Evolutionary conservation across 2,113 vertebrate genomes (phyloP).

Genomic region (Symphodus melops): DNA sequence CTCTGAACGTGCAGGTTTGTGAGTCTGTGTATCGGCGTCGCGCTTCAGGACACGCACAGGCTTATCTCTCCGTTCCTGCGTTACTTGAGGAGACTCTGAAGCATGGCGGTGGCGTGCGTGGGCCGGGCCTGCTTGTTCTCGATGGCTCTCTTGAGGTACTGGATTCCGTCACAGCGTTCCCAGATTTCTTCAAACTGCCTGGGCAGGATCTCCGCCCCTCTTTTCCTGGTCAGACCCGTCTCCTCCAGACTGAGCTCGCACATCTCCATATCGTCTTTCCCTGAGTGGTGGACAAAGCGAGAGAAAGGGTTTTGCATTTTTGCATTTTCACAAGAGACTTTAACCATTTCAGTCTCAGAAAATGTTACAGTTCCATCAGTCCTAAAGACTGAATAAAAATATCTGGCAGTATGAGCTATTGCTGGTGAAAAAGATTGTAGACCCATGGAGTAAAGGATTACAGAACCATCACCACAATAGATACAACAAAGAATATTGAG

Average conservation of each 20-base stretch:
- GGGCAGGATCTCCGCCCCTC: slow-evolving; percentile 94
- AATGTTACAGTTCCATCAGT: too few relatives aligned
- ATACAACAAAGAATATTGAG: too few relatives aligned
- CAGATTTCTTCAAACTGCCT: slow-evolving; percentile 98
- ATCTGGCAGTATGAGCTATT: too few relatives aligned
- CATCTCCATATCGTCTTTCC: slow-evolving; percentile 99
- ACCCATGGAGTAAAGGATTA: too few relatives aligned
- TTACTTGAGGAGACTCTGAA: slow-evolving; percentile 94
- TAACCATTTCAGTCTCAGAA: too few relatives aligned
- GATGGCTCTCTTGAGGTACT: slow-evolving; percentile 96
- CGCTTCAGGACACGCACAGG: slow-evolving; percentile 1
- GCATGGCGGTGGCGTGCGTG: slow-evolving; percentile 96
- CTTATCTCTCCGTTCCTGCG: slow-evolving; percentile 23
- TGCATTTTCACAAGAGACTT: too few relatives aligned
- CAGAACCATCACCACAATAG: too few relatives aligned
- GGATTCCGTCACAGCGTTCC: slow-evolving; percentile 97
- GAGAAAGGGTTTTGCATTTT: neutral
- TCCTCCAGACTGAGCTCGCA: slow-evolving; percentile 98
- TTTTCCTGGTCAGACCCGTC: slow-evolving; percentile 96
- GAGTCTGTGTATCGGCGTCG: slow-evolving; percentile 16
- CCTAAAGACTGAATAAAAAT: too few relatives aligned
- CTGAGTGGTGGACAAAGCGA: slow-evolving; percentile 71
- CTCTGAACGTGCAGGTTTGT: slow-evolving; percentile 4
- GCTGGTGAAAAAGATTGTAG: too few relatives aligned
- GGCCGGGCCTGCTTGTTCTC: slow-evolving; percentile 95